Conservation (phyloP, 2,888 invertebrate genomes). For the Netelia fuscicornis region DNA sequence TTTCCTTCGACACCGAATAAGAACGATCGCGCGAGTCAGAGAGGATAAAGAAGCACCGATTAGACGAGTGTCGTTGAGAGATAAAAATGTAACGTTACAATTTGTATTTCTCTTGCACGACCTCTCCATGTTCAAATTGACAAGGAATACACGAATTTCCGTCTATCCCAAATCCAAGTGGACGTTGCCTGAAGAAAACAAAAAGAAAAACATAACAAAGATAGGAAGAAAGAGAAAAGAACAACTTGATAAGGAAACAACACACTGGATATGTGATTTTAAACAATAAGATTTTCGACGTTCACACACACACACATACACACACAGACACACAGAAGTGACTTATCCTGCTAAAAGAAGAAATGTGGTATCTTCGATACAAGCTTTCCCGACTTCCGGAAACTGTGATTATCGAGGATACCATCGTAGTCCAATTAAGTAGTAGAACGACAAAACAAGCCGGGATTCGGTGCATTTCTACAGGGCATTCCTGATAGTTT, state of each 20-base stretch:
- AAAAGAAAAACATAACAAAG: slow-evolving; percentile 8
- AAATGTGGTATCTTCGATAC: slow-evolving; percentile 55
- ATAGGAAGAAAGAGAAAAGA: slow-evolving; percentile 4
- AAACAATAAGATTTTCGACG: slow-evolving; percentile 51
- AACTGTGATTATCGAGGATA: slow-evolving; percentile 41
- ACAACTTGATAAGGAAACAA: slow-evolving; percentile 18
- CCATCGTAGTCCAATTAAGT: slow-evolving; percentile 33
- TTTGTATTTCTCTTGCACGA: slow-evolving; percentile 10
- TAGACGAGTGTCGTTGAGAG: slow-evolving; percentile 45
- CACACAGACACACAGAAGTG: slow-evolving; percentile 74
- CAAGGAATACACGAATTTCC: slow-evolving; percentile 48
- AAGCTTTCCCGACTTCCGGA: slow-evolving; percentile 52
- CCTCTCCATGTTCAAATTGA: slow-evolving; percentile 56
- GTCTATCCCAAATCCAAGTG: slow-evolving; percentile 45
- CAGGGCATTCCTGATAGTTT: slow-evolving; percentile 77
- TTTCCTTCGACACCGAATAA: slow-evolving; percentile 64
- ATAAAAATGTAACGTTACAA: not conserved
- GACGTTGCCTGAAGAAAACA: slow-evolving; percentile 41
- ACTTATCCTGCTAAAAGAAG: slow-evolving; percentile 72
- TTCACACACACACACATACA: slow-evolving; percentile 15
- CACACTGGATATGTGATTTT: slow-evolving; percentile 53
- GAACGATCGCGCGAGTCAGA: slow-evolving; percentile 10
- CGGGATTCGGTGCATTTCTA: slow-evolving; percentile 78
- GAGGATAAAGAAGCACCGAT: slow-evolving; percentile 37
- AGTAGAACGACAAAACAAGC: slow-evolving; percentile 64